phyloP scores from a whole-genome alignment of 2,888 invertebrate species.

The Abrostola tripartita region DNA sequence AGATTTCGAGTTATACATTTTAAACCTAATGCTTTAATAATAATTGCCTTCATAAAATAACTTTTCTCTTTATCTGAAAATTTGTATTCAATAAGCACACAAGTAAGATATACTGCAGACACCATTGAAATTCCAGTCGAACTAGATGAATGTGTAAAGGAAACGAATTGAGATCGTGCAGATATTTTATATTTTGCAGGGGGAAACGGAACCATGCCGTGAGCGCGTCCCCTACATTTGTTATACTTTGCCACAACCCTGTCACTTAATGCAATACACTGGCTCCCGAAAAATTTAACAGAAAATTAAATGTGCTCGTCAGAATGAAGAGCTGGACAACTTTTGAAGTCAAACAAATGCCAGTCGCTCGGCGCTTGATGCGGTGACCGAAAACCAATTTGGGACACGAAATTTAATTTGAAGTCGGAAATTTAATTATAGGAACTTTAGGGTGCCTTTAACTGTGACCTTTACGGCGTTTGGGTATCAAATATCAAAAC shows the following conservation, averaged over 20 bases:
- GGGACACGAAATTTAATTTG: constrained; percentile 68
- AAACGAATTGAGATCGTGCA: constrained; percentile 69
- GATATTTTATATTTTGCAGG: constrained; percentile 67
- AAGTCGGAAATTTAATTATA: constrained; percentile 67
- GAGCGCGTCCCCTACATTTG: constrained; percentile 53
- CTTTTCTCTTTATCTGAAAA: neutral
- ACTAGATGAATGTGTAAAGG: constrained; percentile 63
- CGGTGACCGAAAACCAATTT: constrained; percentile 69
- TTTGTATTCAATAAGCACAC: constrained; percentile 28
- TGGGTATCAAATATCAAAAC: constrained; percentile 66
- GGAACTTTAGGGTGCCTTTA: constrained; percentile 58
- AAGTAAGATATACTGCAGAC: constrained; percentile 42
- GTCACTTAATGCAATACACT: constrained; percentile 25
- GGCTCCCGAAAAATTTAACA: constrained; percentile 12
- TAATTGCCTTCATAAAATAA: neutral
- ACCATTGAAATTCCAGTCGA: constrained; percentile 49
- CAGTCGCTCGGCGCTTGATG: constrained; percentile 53
- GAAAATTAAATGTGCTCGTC: constrained; percentile 22
- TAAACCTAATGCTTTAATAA: neutral
- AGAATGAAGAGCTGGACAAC: constrained; percentile 19
- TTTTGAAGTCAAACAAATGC: constrained; percentile 53
- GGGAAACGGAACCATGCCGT: constrained; percentile 52
- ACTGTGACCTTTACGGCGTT: constrained; percentile 63
- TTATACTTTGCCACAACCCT: constrained; percentile 50
- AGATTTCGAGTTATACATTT: constrained; percentile 17